Conservation (phyloP, 2,888 invertebrate species). For the Himalopsyche tibetana region DNA sequence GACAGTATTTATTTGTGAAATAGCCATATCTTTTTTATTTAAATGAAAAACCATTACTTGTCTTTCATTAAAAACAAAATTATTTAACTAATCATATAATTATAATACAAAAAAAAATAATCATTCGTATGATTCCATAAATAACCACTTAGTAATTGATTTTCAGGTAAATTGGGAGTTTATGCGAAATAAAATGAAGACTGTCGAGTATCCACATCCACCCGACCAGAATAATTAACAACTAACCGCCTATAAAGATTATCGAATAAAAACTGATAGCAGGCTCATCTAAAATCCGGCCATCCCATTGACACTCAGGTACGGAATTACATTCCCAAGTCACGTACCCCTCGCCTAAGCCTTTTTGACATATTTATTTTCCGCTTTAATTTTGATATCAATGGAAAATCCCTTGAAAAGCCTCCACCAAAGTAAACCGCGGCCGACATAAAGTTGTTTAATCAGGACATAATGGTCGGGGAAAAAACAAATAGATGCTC, state of each 20-base stretch:
- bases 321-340: slow-evolving; percentile 59
- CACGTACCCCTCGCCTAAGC: slow-evolving; percentile 54
- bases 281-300: slow-evolving; percentile 16
- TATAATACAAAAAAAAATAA: too few relatives aligned
- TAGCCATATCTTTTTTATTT: too few relatives aligned
- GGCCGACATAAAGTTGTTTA: slow-evolving; percentile 63
- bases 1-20: too few relatives aligned
- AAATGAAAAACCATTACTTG: too few relatives aligned
- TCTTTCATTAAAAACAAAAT: too few relatives aligned
- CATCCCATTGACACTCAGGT: slow-evolving; percentile 54
- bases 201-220: not conserved
- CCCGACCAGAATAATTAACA: not conserved
- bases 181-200: not conserved
- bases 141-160: not conserved
- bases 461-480: slow-evolving; percentile 64
- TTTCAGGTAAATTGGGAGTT: not conserved
- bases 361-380: slow-evolving; percentile 64
- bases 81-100: too few relatives aligned
- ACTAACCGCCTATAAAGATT: slow-evolving; percentile 3
- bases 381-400: slow-evolving; percentile 64
- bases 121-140: too few relatives aligned
- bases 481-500: slow-evolving; percentile 56
- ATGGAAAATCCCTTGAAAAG: slow-evolving; percentile 47
- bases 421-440: slow-evolving; percentile 58
- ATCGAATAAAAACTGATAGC: slow-evolving; percentile 6